Base-by-base conservation (phyloP, 2,888 invertebrate species). In the Osmoderma eremita region DNA sequence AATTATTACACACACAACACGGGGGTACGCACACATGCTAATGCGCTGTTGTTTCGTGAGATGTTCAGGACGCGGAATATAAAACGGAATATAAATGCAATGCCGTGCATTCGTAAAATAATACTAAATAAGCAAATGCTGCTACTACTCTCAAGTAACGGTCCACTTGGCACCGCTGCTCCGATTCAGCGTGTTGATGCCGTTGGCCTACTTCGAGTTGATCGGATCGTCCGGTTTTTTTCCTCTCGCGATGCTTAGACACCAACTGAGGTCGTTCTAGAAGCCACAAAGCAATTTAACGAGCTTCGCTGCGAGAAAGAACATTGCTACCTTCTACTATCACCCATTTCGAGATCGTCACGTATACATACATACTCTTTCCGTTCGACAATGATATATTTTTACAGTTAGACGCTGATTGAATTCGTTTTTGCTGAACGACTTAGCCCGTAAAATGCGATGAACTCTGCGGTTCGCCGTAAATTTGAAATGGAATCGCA, bases 91-190 rank as follows among this genome's bases (percentile, higher is more conserved):
- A 38, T 15, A 53, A 38, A n/a, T 53, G 53, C 53, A 53, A 38
- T 53, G 38, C 49, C 18, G 5, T 15, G 24, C 17, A 17, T 39
- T 53, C n/a, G 17, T n/a, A 36, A 17, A 53, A 36, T 36, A 36
- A 4, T 53, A 10, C 17, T 45, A 3, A n/a, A 42, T 10, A 56
- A 13, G 15, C 17, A 45, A 48, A 61, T 17, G 36, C 13, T 22
- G n/a, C n/a, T n/a, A n/a, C n/a, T n/a, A n/a, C n/a, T n/a, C 22
- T 64, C 10, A 53, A 30, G 22, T 67, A 48, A 66, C 66, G 66
- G 63, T 66, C 41, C 54, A 62, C 42, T 65, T 69, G 69, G 62
- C 67, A 64, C 48, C 69, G 56, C 45, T 65, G 67, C 53, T 69
- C 61, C 61, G 48, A 48, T 64, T 69, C 56, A 36, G 13, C 30